Base-by-base conservation (phyloP, 1,140 invertebrate species). In the Helicoverpa armigera region DNA sequence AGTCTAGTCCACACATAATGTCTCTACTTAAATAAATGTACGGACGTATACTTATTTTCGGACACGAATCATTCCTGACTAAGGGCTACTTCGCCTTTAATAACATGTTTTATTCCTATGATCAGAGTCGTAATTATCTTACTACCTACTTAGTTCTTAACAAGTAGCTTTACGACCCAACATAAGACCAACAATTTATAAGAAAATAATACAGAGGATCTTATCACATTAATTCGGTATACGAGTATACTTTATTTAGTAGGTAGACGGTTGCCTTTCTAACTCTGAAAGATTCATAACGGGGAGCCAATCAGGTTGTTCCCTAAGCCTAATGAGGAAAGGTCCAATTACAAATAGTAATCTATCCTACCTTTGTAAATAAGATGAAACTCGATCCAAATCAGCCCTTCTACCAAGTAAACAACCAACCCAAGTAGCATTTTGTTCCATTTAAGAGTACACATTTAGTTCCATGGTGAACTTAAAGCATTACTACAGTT, bases 301-400 rank as follows among this genome's bases (percentile, higher is more conserved):
- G 58, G 48, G 48, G 29, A 53, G 50, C 23, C 14, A 63, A 63
- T 77, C 50, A 77, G 23, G 16, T 18, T 9, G 12, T 16, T 16
- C 1, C 18, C 35, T 65, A 77, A 77, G 51, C 65, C 18, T 70
- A 80, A 81, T 75, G 79, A 81, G 73, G 53, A 81, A 67, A 80
- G 29, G 31, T 54, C 60, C 58, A 69, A 81, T 81, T 81, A 75
- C 61, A 75, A 75, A 58, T 76, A 81, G 50, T 58, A 81, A 75
- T 81, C 53, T 35, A 65, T 43, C 54, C 54, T 73, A 56, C 72
- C 79, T 81, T 69, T 75, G 31, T 61, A 76, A 75, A 80, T 48
- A 61, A 23, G 60, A 80, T 48, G 50, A 23, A 35, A 16, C 3
- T 13, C 50, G 14, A 61, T 60, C 50, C 58, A 43, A 58, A 70